Evolutionary conservation across 2,888 invertebrate genomes (phyloP), one percentile per base, ranked within the genome.

Genomic region (Eupithecia subumbrata): DNA sequence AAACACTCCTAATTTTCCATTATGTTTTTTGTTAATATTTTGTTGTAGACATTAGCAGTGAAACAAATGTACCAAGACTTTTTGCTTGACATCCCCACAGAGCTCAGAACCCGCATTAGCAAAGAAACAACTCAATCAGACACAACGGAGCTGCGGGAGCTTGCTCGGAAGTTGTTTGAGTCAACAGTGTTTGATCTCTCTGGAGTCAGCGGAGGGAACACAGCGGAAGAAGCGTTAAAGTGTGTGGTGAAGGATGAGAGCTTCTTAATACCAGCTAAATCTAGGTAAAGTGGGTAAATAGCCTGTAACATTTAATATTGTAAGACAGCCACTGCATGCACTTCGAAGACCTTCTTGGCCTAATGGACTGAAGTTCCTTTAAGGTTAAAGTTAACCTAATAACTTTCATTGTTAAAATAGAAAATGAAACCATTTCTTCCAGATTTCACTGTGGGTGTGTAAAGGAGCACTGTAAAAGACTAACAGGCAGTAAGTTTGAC

Each of bases 241-340:
- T 95, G 95, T 80, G 85, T 84, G 75, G 85, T 96, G 9, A 88
- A 93, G 56, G 84, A 90, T 34, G 89, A 95, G 22, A 85, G 88
- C 73, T 97, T 95, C 90, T 86, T 98, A 30, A 96, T 98, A 84
- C 98, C 98, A 34, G 88, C 95, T 74, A 93, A 95, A 67, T 96
- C 96, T 79, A 93, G 90, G 89, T 98, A 97, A 79, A 76, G 69
- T 60, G 18, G 34, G 2, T n/a, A 12, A 11, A 22, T 11, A 14
- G 22, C 14, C 25, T 12, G 60, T 14, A 60, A 25, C 12, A 8
- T 25, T 60, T 60, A 25, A 9, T 60, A 22, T 12, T 25, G 25
- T 25, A 14, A 60, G 12, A 60, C 11, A 22, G n/a, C 1, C 5
- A 25, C 25, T 60, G 25, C 12, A 60, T 25, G 14, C 25, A 25